Evolutionary conservation across 2,797 vertebrate genomes (phyloP).

Genomic region (Gallinago solitaria): DNA sequence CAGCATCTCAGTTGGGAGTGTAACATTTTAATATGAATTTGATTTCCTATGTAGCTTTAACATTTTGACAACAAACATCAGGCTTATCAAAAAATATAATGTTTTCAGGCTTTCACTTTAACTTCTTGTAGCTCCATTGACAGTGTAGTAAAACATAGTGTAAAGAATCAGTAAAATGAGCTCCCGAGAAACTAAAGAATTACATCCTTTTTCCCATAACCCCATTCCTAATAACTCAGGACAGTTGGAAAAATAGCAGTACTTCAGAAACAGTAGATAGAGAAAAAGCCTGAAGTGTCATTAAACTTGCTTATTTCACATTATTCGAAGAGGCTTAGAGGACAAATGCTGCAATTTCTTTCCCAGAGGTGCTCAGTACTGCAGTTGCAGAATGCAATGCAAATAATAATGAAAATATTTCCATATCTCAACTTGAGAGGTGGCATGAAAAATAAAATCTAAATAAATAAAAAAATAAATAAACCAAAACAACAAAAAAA

Average conservation of each 20-base stretch:
- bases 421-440: not conserved
- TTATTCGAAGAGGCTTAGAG: not conserved
- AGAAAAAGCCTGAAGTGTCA: not conserved
- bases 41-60: not conserved
- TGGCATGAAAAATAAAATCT: not conserved
- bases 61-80: not conserved
- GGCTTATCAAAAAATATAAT: not conserved
- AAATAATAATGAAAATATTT: not conserved
- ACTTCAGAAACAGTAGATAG: not conserved
- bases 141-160: not conserved
- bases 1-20: not conserved
- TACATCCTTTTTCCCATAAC: not conserved
- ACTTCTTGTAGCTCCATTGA: not conserved
- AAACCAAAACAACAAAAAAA: not conserved
- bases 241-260: not conserved
- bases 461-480: not conserved
- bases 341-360: not conserved
- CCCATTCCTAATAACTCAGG: not conserved
- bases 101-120: not conserved
- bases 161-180: not conserved
- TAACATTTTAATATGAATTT: not conserved
- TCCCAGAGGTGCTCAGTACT: not conserved
- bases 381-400: not conserved
- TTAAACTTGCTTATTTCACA: not conserved
- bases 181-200: not conserved